Evolutionary conservation across 2,888 invertebrate species (phyloP).

Genomic region (Odontocerum albicorne): DNA sequence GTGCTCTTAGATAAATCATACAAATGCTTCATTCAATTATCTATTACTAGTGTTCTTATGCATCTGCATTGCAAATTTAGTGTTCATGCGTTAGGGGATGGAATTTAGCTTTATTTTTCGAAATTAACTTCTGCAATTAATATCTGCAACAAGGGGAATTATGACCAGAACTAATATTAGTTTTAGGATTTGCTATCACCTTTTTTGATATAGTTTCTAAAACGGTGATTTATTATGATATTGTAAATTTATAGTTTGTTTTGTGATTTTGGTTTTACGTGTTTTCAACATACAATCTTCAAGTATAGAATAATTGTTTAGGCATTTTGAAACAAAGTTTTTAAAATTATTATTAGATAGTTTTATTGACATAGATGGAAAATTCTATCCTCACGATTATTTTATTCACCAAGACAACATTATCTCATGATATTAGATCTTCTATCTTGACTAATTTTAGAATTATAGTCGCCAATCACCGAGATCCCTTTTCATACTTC

Average conservation of each 20-base stretch:
- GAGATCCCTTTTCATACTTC: neutral
- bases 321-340: neutral
- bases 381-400: neutral
- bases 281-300: neutral
- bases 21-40: neutral
- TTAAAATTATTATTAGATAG: neutral
- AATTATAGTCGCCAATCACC: neutral
- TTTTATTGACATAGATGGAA: neutral
- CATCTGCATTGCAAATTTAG: no score
- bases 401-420: neutral
- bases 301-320: neutral
- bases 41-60: neutral
- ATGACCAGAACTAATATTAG: constrained; percentile 1
- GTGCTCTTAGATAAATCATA: neutral
- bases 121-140: no score
- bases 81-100: no score
- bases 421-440: neutral
- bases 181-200: neutral
- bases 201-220: neutral
- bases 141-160: neutral
- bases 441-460: neutral
- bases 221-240: neutral
- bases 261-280: neutral
- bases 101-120: no score
- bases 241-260: no score